Percentiles rank a stretch among this genome's conserved stretches.
phyloP scores from a whole-genome alignment of 1,140 invertebrate species.

The Musca vetustissima region DNA sequence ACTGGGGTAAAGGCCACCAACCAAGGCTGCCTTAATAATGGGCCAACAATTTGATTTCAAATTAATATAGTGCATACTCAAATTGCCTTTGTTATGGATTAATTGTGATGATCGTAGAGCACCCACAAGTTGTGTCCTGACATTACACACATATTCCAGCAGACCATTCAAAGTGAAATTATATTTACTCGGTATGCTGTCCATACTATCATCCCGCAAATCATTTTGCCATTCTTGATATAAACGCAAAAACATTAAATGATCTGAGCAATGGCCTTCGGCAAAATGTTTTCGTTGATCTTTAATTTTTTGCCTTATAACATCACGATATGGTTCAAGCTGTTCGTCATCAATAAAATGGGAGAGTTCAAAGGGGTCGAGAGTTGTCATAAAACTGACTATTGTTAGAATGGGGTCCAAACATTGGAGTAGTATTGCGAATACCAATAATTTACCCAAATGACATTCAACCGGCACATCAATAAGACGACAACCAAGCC shows the following conservation, averaged over 20 bases:
- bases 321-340: slow-evolving; percentile 64
- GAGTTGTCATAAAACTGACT: slow-evolving; percentile 81
- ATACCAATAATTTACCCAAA: slow-evolving; percentile 89
- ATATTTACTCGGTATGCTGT: slow-evolving; percentile 37
- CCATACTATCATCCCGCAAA: slow-evolving; percentile 47
- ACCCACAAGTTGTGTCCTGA: slow-evolving; percentile 75
- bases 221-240: slow-evolving; percentile 80
- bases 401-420: slow-evolving; percentile 93
- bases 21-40: slow-evolving; percentile 86
- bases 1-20: slow-evolving; percentile 86
- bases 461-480: slow-evolving; percentile 90
- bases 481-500: slow-evolving; percentile 78
- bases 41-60: slow-evolving; percentile 87
- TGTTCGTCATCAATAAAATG: slow-evolving; percentile 31
- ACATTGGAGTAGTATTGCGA: slow-evolving; percentile 88
- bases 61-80: slow-evolving; percentile 79
- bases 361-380: slow-evolving; percentile 64
- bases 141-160: slow-evolving; percentile 39
- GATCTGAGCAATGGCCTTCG: slow-evolving; percentile 82
- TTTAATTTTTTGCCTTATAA: slow-evolving; percentile 57
- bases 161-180: slow-evolving; percentile 43
- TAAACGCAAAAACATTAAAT: slow-evolving; percentile 82
- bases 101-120: slow-evolving; percentile 85
- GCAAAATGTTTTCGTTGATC: slow-evolving; percentile 71
- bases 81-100: slow-evolving; percentile 72